These are phyloP conservation scores for Agelastica alni DNA, from an alignment of 2,888 invertebrate species.

Conservation along the genomic window DNA sequence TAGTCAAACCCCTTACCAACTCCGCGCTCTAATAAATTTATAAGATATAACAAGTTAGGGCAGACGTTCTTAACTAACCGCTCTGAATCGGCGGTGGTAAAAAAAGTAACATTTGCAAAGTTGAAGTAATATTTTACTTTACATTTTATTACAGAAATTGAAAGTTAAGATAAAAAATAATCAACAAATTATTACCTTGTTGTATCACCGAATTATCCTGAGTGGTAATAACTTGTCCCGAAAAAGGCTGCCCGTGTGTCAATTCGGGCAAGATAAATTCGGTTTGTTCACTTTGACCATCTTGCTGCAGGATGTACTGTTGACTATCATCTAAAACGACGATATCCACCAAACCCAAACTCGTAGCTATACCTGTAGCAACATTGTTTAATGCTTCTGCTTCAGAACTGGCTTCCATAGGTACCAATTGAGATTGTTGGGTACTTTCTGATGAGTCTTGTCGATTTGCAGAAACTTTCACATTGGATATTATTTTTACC, in stretches of 20 bases:
- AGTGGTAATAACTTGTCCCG: conserved; percentile 40
- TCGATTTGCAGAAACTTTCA: conserved; percentile 38
- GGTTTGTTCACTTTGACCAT: conserved; percentile 41
- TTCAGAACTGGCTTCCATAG: conserved; percentile 60
- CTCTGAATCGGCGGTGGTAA: no score
- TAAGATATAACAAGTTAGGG: no score
- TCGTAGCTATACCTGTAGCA: conserved; percentile 63
- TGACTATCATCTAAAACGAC: conserved; percentile 67
- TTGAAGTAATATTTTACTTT: background rate
- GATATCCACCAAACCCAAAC: conserved; percentile 61
- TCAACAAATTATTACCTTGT: conserved; percentile 45
- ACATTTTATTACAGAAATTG: background rate
- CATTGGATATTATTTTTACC: conserved; percentile 46
- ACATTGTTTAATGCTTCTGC: conserved; percentile 61
- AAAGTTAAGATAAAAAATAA: no score
- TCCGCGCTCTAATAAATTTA: no score
- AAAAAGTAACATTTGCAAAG: no score
- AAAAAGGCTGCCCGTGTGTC: conserved; percentile 32
- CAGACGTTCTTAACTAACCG: no score
- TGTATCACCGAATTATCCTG: conserved; percentile 43
- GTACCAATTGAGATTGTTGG: conserved; percentile 29
- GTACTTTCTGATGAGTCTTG: conserved; percentile 24
- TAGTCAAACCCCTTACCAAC: no score
- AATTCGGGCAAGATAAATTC: conserved; percentile 56
- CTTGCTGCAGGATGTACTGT: conserved; percentile 58